Evolutionary conservation across 2,888 invertebrate genomes (phyloP).

Genomic region (Apocheima hispidaria): DNA sequence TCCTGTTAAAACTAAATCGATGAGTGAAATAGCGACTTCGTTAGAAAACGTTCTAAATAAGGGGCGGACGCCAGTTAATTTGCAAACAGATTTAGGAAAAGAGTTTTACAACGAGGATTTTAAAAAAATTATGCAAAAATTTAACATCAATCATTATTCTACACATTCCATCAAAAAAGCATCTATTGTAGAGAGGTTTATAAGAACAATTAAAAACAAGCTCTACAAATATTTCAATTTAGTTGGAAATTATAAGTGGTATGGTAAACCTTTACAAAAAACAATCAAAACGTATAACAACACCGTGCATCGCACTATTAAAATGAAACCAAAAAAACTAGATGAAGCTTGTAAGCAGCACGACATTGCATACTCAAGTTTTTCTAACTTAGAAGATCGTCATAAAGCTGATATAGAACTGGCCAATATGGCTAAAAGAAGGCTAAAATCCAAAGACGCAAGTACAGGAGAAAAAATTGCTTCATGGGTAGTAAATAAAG

Average conservation of each 20-base stretch:
- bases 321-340: slow-evolving; percentile 9
- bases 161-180: slow-evolving; percentile 23
- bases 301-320: slow-evolving; percentile 10
- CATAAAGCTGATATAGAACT: too few species aligned
- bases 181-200: slow-evolving; percentile 36
- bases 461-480: slow-evolving; percentile 19
- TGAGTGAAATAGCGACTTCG: background rate
- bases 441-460: background rate
- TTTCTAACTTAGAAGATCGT: too few species aligned
- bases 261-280: background rate
- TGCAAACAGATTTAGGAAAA: slow-evolving; percentile 7
- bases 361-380: slow-evolving; percentile 45
- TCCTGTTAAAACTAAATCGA: slow-evolving; percentile 17
- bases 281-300: background rate
- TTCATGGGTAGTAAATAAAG: slow-evolving; percentile 16
- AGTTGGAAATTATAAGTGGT: background rate
- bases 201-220: slow-evolving; percentile 11
- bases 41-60: background rate
- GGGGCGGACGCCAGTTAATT: background rate
- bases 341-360: slow-evolving; percentile 45
- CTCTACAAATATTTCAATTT: background rate
- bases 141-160: slow-evolving; percentile 13
- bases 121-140: background rate
- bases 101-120: slow-evolving; percentile 11
- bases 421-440: too few species aligned